A percentile compares a stretch with the other conserved stretches of the same genome.
phyloP scores from a whole-genome alignment of 2,113 vertebrate species.

The Mustelus asterias region DNA sequence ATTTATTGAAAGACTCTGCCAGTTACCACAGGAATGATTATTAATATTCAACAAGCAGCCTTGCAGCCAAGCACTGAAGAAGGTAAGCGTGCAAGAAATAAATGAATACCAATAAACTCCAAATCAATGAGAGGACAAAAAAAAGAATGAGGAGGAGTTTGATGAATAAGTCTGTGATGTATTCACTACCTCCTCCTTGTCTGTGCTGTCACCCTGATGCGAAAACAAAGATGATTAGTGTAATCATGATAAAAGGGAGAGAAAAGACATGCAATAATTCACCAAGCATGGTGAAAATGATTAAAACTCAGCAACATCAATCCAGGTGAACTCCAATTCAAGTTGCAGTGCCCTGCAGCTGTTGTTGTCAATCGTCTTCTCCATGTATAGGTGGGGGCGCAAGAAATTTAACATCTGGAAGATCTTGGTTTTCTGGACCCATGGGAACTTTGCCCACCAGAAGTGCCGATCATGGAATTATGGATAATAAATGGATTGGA shows the following conservation, averaged over 20 bases:
- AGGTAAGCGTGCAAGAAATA: background rate
- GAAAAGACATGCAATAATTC: background rate
- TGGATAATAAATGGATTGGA: background rate
- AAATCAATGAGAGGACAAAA: background rate
- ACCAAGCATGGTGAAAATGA: background rate
- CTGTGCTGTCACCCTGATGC: background rate
- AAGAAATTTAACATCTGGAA: background rate
- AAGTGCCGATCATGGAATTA: background rate
- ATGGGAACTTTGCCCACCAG: background rate
- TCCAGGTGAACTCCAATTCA: background rate
- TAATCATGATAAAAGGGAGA: background rate
- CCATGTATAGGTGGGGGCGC: background rate
- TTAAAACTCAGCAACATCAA: background rate
- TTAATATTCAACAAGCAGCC: constrained; percentile 26
- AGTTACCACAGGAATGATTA: constrained; percentile 22
- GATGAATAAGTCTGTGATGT: background rate
- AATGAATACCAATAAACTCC: constrained; percentile 34
- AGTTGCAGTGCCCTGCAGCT: background rate
- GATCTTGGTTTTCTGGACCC: background rate
- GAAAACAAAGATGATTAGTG: constrained; percentile 13
- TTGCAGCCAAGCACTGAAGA: constrained; percentile 9
- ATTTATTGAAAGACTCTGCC: background rate
- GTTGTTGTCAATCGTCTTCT: background rate
- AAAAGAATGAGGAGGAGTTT: constrained; percentile 21
- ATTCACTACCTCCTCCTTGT: background rate